A percentile compares a stretch with the other conserved stretches of the same genome.
Conservation (phyloP, 2,797 vertebrate species). For the Otolemur crassicaudatus region DNA sequence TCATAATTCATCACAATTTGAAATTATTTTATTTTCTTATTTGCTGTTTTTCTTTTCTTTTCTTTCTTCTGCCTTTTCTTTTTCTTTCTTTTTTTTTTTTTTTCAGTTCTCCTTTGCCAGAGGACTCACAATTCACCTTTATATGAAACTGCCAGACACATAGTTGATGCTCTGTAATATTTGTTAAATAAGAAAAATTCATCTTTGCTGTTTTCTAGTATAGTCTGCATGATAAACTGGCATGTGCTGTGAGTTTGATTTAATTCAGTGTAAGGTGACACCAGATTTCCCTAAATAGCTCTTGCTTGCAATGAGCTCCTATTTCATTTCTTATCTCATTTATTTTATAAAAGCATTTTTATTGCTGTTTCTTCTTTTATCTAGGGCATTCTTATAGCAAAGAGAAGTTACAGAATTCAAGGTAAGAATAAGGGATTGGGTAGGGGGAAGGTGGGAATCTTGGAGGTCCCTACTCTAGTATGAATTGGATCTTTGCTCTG, state of each 20-base stretch:
- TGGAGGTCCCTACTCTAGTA: not conserved
- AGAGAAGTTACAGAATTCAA: slow-evolving; percentile 60
- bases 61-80: not conserved
- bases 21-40: not conserved
- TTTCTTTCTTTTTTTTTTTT: too few relatives aligned
- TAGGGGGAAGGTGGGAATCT: not conserved
- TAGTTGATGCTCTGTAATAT: not conserved
- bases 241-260: not conserved
- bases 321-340: slow-evolving; percentile 32
- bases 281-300: not conserved
- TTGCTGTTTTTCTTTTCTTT: not conserved
- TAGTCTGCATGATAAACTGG: not conserved
- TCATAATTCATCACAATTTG: not conserved
- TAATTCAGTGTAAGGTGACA: not conserved
- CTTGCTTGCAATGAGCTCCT: not conserved
- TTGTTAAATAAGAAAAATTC: not conserved
- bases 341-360: slow-evolving; percentile 17
- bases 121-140: not conserved
- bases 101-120: not conserved
- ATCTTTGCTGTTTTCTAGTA: slow-evolving; percentile 1
- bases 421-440: slow-evolving; percentile 64
- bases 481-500: not conserved
- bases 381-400: slow-evolving; percentile 70
- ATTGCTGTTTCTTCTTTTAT: slow-evolving; percentile 1
- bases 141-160: not conserved